Evolutionary conservation across 2,797 vertebrate genomes (phyloP), one percentile per base, ranked within the genome.

Genomic region (Etheostoma perlongum): DNA sequence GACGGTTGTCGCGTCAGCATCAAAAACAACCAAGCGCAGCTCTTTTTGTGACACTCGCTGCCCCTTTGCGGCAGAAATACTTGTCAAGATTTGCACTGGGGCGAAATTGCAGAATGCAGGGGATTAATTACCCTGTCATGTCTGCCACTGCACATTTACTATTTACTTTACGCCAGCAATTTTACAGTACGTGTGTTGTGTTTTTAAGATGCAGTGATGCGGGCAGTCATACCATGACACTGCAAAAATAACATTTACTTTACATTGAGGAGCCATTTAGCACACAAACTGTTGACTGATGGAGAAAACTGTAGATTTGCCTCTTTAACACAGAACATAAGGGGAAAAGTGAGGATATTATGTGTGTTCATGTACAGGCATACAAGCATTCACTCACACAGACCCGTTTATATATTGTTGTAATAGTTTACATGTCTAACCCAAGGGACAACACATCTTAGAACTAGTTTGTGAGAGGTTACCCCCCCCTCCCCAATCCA

Each of bases 1-100:
- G 47, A 84, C 79, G 90, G 81, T 89, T 88, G 88, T 87, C 5
- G 72, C 40, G 85, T 94, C 93, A 94, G 92, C 92, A 93, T 61
- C 84, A 78, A 91, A 92, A 91, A 87, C 64, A 84, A 82, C 79
- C 49, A 0, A 89, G 79, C 86, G 21, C 85, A 92, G 89, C 86
- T 87, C 57, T 78, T 93, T 92, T 79, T 25, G 73, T 72, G 79
- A 69, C 14, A 21, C 79, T 71, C 3, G 25, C 69, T 19, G 68
- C 63, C 75, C 78, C 72, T 64, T 63, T 83, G 87, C 84, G 48
- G 83, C 83, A 87, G 67, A 84, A 91, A 85, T 65, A 84, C 78
- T 78, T 84, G 80, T 89, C 85, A 88, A 90, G 72, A 85, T 88
- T 79, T 88, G 68, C 85, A 79, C 58, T n/a, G 36, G 54, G 78